Evolutionary conservation across 2,888 invertebrate genomes (phyloP), one percentile per base, ranked within the genome.

Genomic region (Hemistola chrysoprasaria): DNA sequence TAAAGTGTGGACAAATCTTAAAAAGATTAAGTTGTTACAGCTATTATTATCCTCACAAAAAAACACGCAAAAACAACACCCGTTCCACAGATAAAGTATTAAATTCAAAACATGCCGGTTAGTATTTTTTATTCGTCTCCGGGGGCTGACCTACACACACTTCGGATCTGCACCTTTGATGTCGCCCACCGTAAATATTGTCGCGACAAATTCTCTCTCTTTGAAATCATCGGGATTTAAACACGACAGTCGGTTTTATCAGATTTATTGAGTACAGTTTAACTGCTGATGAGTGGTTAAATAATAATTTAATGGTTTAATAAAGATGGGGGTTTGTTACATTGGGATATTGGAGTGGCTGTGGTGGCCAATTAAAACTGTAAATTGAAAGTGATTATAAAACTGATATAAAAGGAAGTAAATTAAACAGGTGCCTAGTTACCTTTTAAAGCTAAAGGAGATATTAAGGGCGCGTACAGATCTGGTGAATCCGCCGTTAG

Each of bases 171-270:
- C 51, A 53, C 47, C 76, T 77, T 77, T 77, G 77, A 75, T 71
- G 65, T 75, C 58, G 34, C 60, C 71, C 78, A 56, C 68, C 72
- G 65, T 86, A 85, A 86, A 86, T 85, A 71, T 74, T 76, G 84
- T 81, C 80, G 67, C 62, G 85, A 86, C 85, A 85, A 86, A 86
- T 86, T 84, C 80, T 71, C 69, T 76, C 67, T 76, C 78, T 81
- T 81, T 83, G 82, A 84, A 79, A 85, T 83, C 69, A 65, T 67
- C 53, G 53, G 62, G 66, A 65, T 70, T 66, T 71, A 70, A 65
- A 64, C 57, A 50, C 56, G 56, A 47, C 56, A 51, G 69, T 62
- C 63, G 68, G 74, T 71, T 71, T 71, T 66, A 78, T 79, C 66
- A 66, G 66, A 84, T 84, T 84, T 83, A 83, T 81, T 70, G 16